A percentile compares a stretch with the other conserved stretches of the same genome.
phyloP scores from a whole-genome alignment of 2,113 vertebrate genomes.

The Melospiza melodia region DNA sequence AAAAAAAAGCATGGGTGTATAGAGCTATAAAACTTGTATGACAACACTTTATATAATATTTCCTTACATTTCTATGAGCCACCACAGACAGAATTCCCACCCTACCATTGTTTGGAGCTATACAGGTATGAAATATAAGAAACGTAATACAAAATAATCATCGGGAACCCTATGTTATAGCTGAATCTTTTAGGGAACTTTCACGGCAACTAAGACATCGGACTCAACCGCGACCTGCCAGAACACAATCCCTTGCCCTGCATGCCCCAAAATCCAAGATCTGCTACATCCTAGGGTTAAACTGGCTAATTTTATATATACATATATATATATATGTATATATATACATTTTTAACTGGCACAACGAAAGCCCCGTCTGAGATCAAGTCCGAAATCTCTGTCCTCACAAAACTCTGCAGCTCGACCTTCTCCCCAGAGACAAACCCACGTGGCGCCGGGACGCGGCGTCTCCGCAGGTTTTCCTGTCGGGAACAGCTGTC shows the following conservation, averaged over 20 bases:
- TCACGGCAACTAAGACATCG: background rate
- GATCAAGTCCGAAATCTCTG: background rate
- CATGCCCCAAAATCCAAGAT: background rate
- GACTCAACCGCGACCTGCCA: background rate
- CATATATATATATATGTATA: background rate
- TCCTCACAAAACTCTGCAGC: background rate
- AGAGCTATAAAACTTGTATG: background rate
- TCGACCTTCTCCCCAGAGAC: background rate
- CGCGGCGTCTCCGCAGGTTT: conserved; percentile 18
- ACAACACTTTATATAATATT: background rate
- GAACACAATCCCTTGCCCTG: background rate
- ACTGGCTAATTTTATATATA: background rate
- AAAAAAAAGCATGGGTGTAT: background rate
- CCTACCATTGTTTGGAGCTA: background rate
- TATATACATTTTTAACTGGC: background rate
- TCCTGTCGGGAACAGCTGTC: background rate
- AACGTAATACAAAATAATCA: background rate
- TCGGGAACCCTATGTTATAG: background rate
- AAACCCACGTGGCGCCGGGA: conserved; percentile 49
- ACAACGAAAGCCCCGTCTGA: background rate
- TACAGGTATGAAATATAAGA: background rate
- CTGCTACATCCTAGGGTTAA: background rate
- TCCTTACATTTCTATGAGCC: background rate
- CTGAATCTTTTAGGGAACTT: background rate
- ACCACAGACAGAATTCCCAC: background rate